Evolutionary conservation across 1,140 invertebrate genomes (phyloP).

Genomic region (Eupeodes corollae): DNA sequence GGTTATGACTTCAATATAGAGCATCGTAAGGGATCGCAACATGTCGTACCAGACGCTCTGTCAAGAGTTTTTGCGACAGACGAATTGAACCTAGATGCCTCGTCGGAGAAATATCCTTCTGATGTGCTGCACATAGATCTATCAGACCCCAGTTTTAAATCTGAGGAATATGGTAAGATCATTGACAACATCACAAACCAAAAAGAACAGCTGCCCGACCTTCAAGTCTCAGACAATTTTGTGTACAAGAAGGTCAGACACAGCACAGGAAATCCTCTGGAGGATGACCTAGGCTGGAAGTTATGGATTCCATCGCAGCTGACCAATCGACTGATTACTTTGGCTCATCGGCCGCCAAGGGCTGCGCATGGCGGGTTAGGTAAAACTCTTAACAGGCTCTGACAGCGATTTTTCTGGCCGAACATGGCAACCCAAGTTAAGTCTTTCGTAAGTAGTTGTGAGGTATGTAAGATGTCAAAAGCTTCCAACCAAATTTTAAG

Average conservation of each 20-base stretch:
- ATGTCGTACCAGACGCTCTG: slow-evolving; percentile 19
- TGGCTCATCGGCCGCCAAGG: not conserved
- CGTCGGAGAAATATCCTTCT: not conserved
- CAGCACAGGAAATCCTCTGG: not conserved
- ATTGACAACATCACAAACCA: not conserved
- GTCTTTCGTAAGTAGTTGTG: not conserved
- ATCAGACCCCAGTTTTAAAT: not conserved
- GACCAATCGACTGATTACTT: not conserved
- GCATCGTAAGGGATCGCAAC: slow-evolving; percentile 19
- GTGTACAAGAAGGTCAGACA: not conserved
- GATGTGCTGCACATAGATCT: not conserved
- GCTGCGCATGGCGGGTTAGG: slow-evolving; percentile 2
- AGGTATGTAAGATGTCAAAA: slow-evolving; percentile 1
- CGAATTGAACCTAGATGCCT: not conserved
- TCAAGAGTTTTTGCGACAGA: slow-evolving; percentile 6
- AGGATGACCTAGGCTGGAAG: slow-evolving; percentile 2
- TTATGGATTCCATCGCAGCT: slow-evolving; percentile 2
- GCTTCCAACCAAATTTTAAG: not conserved
- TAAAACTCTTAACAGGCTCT: slow-evolving; percentile 1
- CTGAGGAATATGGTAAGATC: not conserved
- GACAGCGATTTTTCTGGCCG: not conserved
- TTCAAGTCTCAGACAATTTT: not conserved
- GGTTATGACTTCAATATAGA: slow-evolving; percentile 21
- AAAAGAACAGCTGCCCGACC: slow-evolving; percentile 1
- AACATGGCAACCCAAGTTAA: not conserved